phyloP scores from a whole-genome alignment of 2,797 vertebrate species.

The Stomatorhinus walkeri region DNA sequence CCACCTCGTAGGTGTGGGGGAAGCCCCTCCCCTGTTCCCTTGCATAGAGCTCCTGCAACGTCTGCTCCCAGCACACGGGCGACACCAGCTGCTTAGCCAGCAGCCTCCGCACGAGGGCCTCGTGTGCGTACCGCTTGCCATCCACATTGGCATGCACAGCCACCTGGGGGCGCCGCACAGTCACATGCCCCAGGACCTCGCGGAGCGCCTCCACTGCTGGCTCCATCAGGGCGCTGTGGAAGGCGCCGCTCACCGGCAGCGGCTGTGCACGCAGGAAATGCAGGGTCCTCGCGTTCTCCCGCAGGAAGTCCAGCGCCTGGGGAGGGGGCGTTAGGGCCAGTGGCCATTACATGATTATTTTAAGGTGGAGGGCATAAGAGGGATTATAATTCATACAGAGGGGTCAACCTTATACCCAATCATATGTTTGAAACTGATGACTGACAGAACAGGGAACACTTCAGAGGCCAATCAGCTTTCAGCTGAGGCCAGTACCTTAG shows the following conservation, averaged over 20 bases:
- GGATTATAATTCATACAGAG: neutral
- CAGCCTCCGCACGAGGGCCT: constrained; percentile 61
- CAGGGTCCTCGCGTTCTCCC: constrained; percentile 65
- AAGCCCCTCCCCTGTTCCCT: constrained; percentile 68
- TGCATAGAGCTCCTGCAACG: constrained; percentile 77
- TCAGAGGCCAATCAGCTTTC: neutral
- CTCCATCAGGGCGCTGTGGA: constrained; percentile 84
- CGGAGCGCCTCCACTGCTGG: constrained; percentile 65
- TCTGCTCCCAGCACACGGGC: constrained; percentile 92
- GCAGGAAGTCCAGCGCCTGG: constrained; percentile 86
- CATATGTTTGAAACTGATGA: neutral
- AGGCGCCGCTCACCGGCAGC: constrained; percentile 83
- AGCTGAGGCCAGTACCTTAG: neutral
- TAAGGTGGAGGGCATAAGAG: neutral
- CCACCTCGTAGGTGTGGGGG: constrained; percentile 80
- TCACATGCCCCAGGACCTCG: constrained; percentile 62
- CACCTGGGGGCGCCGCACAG: constrained; percentile 70
- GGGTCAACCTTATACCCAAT: neutral
- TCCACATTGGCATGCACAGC: constrained; percentile 80
- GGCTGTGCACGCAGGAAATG: constrained; percentile 62
- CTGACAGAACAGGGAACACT: neutral
- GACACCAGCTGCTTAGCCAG: constrained; percentile 78
- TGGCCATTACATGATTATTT: neutral
- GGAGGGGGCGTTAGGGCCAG: neutral
- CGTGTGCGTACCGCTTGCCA: constrained; percentile 70